Evolutionary conservation across 1,140 invertebrate genomes (phyloP), one percentile per base, ranked within the genome.

Genomic region (Trichonephila clavipes): DNA sequence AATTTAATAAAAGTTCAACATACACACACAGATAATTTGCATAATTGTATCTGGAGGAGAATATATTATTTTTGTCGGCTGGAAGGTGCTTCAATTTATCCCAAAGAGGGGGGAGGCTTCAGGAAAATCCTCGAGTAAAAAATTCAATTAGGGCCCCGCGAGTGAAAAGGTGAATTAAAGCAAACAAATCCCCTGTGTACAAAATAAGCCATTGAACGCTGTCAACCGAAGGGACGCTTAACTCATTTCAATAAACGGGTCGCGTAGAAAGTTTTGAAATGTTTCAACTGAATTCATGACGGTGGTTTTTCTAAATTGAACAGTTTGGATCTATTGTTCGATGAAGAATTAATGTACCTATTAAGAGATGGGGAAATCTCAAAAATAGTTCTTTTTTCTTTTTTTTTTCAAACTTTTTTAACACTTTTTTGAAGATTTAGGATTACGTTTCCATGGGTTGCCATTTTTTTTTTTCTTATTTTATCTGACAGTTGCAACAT

Each of bases 31-130:
- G 64, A 87, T 7, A 28, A 89, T 89, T 89, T 89, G n/a, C 88
- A 89, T 89, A 89, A 89, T 89, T 72, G 44, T 34, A 89, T 89
- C 62, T 77, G 16, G n/a, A n/a, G 24, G 24, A 88, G 18, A 66
- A 34, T 61, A 16, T 85, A 58, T 85, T 85, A n/a, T 7, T 58
- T 59, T 85, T 85, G 12, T 85, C 16, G 82, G 24, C 58, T 28
- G 28, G 28, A 28, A 59, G 24, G 24, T 28, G 28, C 69, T 19
- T 77, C 28, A 34, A 77, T 77, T 77, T 77, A 77, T 77, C 28
- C 34, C 34, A 77, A 34, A 72, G 12, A 24, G n/a, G 28, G 28
- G 28, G 28, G 1, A 77, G 69, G 34, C 28, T 34, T 34, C 34
- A 34, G 34, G 34, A 40, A 77, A 77, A 77, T 34, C 40, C 28